Conservation (phyloP, 2,888 invertebrate species). For the Colostygia pectinataria region DNA sequence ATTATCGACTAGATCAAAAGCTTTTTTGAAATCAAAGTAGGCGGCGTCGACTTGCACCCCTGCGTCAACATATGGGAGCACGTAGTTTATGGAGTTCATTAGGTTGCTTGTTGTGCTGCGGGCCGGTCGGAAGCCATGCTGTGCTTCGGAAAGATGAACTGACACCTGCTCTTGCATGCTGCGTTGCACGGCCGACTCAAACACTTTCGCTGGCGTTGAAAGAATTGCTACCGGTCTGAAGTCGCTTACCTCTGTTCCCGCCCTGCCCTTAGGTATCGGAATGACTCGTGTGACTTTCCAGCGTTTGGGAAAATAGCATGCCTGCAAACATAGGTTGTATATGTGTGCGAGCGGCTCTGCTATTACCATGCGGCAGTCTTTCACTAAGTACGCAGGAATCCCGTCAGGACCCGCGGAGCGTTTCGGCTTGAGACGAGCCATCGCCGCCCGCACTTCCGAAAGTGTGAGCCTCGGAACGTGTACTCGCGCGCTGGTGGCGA, state of each 20-base stretch:
- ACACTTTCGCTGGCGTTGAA: conserved; percentile 3
- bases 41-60: too few species aligned
- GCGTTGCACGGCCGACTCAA: conserved; percentile 10
- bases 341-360: not conserved
- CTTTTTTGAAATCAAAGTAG: too few species aligned
- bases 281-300: conserved; percentile 9
- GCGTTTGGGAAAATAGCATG: not conserved
- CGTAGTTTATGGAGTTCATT: too few species aligned
- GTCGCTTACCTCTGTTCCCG: not conserved
- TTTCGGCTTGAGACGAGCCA: not conserved
- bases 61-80: too few species aligned
- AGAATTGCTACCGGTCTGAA: not conserved
- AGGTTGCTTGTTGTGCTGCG: not conserved
- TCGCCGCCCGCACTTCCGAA: not conserved
- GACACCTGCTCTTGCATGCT: not conserved
- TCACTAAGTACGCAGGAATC: not conserved
- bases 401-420: conserved; percentile 3
- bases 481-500: not conserved
- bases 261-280: not conserved
- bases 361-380: not conserved
- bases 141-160: not conserved
- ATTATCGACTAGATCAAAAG: too few species aligned
- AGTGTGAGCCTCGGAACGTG: not conserved
- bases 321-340: not conserved
- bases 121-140: not conserved